Percentiles rank a stretch among this genome's conserved stretches.
Evolutionary conservation across 2,888 invertebrate species (phyloP).

Genomic region (Melanargia galathea): DNA sequence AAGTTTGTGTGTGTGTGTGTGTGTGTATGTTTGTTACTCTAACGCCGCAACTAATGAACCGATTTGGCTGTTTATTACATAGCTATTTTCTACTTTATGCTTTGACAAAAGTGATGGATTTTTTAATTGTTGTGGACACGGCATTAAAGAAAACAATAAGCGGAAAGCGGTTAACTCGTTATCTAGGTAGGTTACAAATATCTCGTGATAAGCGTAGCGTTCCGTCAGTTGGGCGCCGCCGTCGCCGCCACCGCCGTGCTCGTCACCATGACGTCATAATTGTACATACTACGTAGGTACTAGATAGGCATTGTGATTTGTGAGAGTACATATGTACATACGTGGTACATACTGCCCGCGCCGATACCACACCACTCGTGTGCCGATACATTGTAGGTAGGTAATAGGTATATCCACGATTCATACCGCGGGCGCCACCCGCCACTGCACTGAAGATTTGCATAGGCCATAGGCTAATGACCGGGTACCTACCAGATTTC

Average conservation of each 20-base stretch:
- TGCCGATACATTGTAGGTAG: conserved; percentile 25
- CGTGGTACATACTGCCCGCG: no score
- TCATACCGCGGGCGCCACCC: neutral
- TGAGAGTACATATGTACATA: no score
- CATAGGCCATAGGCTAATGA: conserved; percentile 29
- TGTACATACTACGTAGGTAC: conserved; percentile 45
- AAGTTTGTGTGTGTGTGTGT: no score
- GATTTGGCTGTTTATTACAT: no score
- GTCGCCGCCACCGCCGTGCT: conserved; percentile 40
- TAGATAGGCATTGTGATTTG: conserved; percentile 40
- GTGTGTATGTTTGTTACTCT: no score
- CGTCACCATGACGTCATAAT: conserved; percentile 51
- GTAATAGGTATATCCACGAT: conserved; percentile 4
- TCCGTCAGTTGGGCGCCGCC: conserved; percentile 43
- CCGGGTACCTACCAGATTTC: neutral
- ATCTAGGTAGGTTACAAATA: conserved; percentile 39
- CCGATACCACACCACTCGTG: no score
- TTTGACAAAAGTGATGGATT: no score
- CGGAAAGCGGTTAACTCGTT: conserved; percentile 19
- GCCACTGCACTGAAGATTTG: neutral
- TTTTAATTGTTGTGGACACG: no score
- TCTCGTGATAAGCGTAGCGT: conserved; percentile 35
- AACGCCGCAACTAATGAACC: no score
- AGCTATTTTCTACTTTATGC: no score
- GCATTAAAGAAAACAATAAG: neutral